A percentile compares a stretch with the other conserved stretches of the same genome.
Evolutionary conservation across 2,113 vertebrate genomes (phyloP).

Genomic region (Columba janthina): DNA sequence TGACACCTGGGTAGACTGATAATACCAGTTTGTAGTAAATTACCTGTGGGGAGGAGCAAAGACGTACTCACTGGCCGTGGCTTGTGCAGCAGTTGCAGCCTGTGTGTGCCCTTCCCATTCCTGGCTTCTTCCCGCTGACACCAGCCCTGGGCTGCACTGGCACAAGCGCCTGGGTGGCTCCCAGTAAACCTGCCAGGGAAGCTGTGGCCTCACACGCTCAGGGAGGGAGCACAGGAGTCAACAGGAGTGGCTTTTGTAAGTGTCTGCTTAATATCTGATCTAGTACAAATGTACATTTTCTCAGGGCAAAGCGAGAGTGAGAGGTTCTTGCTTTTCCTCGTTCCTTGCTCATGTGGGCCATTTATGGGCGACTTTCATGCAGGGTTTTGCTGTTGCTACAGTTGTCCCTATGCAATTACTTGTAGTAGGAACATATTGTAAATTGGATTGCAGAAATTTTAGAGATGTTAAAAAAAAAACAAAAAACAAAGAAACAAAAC

Average conservation of each 20-base stretch:
- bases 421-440: background rate
- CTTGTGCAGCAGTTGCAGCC: background rate
- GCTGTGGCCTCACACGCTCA: background rate
- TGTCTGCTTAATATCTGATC: background rate
- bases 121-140: slow-evolving; percentile 4
- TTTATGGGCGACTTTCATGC: background rate
- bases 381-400: background rate
- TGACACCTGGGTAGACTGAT: background rate
- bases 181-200: background rate
- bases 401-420: background rate
- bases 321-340: background rate
- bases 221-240: background rate
- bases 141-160: background rate
- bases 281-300: background rate
- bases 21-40: background rate
- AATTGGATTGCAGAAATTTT: background rate
- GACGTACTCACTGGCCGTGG: background rate
- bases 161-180: background rate
- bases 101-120: background rate
- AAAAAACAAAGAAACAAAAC: too few species aligned
- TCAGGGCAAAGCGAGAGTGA: background rate
- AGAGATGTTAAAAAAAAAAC: background rate
- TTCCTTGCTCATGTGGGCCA: background rate
- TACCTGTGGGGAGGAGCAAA: background rate
- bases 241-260: background rate